Evolutionary conservation across 2,113 vertebrate species (phyloP), one percentile per base, ranked within the genome.

Genomic region (Cynopterus brachyotis): DNA sequence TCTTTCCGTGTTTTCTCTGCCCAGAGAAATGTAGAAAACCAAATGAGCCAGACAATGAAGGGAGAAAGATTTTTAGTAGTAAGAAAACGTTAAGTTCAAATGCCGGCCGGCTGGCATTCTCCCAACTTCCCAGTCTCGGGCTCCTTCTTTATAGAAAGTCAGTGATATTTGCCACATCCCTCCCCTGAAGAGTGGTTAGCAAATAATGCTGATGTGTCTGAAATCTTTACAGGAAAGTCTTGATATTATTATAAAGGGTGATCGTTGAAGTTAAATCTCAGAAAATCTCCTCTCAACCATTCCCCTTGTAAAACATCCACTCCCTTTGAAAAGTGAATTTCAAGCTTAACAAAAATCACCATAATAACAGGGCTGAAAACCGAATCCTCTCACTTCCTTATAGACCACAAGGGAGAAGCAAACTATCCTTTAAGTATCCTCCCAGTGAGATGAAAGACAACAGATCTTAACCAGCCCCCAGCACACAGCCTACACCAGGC

Each of bases 291-390:
- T 96, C 87, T 97, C 28, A 83, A 92, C 32, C 28, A 57, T 37
- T 50, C 4, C 75, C 4, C 9, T 37, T 13, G 84, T 81, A 97
- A 97, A 96, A 93, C 17, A 95, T 75, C 37, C 9, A 6, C 24
- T 19, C 75, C 57, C 47, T 93, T 97, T 60, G 55, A 93, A 42
- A 78, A 89, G 73, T 55, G 82, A 84, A 96, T 72, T 42, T 17
- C 81, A 98, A 95, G 89, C 81, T 78, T 89, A 97, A 90, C 45
- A 67, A 96, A 95, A 55, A 69, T 37, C 86, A 87, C 22, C 91
- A 70, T 66, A 83, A 62, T 53, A 62, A 26, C 95, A 62, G 64
- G 35, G 64, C 47, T 91, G 83, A 32, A 97, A 59, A 95, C 42
- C 0, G 47, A 93, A 96, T 89, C 95, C 37, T 87, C 59, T 89